phyloP scores from a whole-genome alignment of 2,113 vertebrate genomes.

The Romanogobio albipinnatus region DNA sequence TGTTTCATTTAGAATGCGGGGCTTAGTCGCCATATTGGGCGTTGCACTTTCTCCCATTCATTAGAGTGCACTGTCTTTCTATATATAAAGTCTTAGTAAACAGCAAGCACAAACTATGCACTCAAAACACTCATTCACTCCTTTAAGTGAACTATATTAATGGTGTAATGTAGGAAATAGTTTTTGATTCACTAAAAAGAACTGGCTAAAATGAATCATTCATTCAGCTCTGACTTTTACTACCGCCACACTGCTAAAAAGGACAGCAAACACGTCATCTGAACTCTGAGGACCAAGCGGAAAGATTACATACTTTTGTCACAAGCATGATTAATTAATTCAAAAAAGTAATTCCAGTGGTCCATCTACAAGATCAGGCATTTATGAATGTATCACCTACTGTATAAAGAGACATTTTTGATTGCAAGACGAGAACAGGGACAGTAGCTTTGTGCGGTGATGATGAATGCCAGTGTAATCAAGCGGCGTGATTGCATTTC shows the following conservation, averaged over 20 bases:
- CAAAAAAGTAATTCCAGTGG: constrained; percentile 41
- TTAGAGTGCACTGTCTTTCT: too few relatives aligned
- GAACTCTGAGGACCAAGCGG: constrained; percentile 45
- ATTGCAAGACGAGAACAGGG: constrained; percentile 57
- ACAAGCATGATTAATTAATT: constrained; percentile 28
- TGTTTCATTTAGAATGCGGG: too few relatives aligned
- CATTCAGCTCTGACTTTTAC: constrained; percentile 63
- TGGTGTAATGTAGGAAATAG: too few relatives aligned
- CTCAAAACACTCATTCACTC: too few relatives aligned
- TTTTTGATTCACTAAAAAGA: constrained; percentile 1
- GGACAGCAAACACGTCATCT: constrained; percentile 71
- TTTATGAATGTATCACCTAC: constrained; percentile 58
- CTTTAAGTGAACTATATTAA: too few relatives aligned
- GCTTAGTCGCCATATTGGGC: too few relatives aligned
- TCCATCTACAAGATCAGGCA: constrained; percentile 43
- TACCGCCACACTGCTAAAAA: constrained; percentile 65
- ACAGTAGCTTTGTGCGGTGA: constrained; percentile 57
- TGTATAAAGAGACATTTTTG: constrained; percentile 61
- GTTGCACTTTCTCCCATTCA: too few relatives aligned
- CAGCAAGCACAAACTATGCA: too few relatives aligned
- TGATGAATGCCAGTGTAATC: constrained; percentile 68
- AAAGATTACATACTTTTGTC: background rate
- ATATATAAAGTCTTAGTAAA: too few relatives aligned
- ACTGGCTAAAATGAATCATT: background rate
- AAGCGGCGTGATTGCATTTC: constrained; percentile 66